phyloP scores from a whole-genome alignment of 2,888 invertebrate genomes.

The Merodon equestris region DNA sequence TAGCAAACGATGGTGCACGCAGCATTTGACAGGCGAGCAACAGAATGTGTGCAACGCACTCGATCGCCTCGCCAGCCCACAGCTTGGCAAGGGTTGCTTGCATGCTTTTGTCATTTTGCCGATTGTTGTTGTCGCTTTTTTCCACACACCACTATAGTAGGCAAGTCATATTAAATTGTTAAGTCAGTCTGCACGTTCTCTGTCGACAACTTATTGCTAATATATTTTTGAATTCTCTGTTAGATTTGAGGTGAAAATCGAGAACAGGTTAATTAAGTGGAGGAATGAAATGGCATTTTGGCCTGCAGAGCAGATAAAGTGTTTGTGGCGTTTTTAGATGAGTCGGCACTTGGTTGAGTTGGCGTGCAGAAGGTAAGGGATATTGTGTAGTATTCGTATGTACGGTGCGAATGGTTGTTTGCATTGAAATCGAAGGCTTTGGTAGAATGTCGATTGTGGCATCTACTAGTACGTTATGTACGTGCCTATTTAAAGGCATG shows the following conservation, averaged over 20 bases:
- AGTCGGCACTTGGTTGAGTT: conserved; percentile 4
- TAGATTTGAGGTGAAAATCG: conserved; percentile 67
- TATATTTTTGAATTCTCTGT: conserved; percentile 67
- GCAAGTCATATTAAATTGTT: conserved; percentile 60
- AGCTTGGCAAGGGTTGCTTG: conserved; percentile 36
- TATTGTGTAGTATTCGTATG: too few relatives aligned
- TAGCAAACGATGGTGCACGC: conserved; percentile 31
- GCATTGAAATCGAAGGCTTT: too few relatives aligned
- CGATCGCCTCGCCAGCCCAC: conserved; percentile 11
- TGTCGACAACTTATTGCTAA: conserved; percentile 68
- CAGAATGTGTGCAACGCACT: conserved; percentile 40
- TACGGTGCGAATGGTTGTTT: neutral
- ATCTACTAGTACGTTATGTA: too few relatives aligned
- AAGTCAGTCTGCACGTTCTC: conserved; percentile 64
- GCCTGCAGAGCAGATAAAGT: conserved; percentile 60
- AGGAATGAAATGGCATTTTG: conserved; percentile 65
- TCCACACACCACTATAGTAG: neutral
- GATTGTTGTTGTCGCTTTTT: conserved; percentile 13
- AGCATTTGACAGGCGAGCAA: conserved; percentile 21
- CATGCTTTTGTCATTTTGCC: conserved; percentile 14
- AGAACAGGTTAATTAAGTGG: conserved; percentile 68
- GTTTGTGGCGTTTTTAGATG: conserved; percentile 54
- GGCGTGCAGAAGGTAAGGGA: neutral
- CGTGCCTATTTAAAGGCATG: neutral
- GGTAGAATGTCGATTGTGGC: too few relatives aligned